These are phyloP conservation scores for Lucinisca nassula DNA, from an alignment of 2,888 invertebrate species.

Conservation along the genomic window DNA sequence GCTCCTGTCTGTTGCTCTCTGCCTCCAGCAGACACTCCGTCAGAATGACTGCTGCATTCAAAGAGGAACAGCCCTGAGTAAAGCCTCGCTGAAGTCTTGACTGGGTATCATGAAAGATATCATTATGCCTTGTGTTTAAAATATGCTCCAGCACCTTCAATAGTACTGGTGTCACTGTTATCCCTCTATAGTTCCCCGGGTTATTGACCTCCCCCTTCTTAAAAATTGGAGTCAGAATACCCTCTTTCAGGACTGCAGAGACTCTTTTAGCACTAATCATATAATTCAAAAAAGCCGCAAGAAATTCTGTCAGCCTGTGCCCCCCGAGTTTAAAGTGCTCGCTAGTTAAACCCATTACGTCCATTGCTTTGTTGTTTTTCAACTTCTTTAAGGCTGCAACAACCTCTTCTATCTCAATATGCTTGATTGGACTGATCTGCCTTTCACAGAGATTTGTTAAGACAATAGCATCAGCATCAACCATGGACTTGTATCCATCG, in stretches of 20 bases:
- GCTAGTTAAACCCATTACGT: neutral
- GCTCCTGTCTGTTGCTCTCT: neutral
- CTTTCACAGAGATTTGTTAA: no score
- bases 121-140: neutral
- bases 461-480: no score
- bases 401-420: neutral
- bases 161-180: neutral
- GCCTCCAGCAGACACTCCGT: slow-evolving; percentile 24
- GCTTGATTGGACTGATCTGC: neutral
- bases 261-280: neutral
- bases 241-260: neutral
- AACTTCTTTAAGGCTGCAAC: neutral
- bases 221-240: neutral
- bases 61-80: slow-evolving; percentile 10
- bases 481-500: no score
- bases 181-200: slow-evolving; percentile 22
- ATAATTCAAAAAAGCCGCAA: neutral
- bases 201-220: slow-evolving; percentile 7
- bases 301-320: neutral
- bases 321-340: slow-evolving; percentile 18
- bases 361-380: slow-evolving; percentile 30
- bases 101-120: neutral
- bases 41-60: slow-evolving; percentile 4
- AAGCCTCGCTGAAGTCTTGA: slow-evolving; percentile 22
- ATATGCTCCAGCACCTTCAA: no score